These are phyloP conservation scores for Pachypanchax playfairii DNA, from an alignment of 2,113 vertebrate species.

Conservation along the genomic window DNA sequence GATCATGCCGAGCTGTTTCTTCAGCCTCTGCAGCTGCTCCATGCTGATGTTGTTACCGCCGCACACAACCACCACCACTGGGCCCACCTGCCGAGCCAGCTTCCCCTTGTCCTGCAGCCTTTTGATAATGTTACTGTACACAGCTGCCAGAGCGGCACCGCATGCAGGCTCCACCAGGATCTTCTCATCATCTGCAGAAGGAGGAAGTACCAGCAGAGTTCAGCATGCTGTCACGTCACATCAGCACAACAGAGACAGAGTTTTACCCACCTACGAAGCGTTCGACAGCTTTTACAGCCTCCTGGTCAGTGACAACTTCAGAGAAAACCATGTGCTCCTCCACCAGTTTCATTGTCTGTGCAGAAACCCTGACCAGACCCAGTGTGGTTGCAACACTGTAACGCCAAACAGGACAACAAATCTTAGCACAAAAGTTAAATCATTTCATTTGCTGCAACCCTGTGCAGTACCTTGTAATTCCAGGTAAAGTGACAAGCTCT, in stretches of 20 bases:
- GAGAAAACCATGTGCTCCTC: slow-evolving; percentile 81
- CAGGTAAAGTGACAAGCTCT: slow-evolving; percentile 82
- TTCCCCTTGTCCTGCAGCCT: slow-evolving; percentile 80
- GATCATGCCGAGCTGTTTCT: slow-evolving; percentile 77
- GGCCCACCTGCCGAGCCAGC: slow-evolving; percentile 68
- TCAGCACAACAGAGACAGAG: background rate
- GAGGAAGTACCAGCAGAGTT: slow-evolving; percentile 6
- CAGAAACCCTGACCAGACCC: slow-evolving; percentile 84
- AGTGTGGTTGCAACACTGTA: slow-evolving; percentile 87
- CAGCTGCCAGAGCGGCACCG: slow-evolving; percentile 84
- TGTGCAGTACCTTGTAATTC: slow-evolving; percentile 86
- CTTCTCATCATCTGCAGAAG: slow-evolving; percentile 90
- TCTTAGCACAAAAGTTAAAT: background rate
- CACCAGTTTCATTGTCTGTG: slow-evolving; percentile 82
- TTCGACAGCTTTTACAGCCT: slow-evolving; percentile 85
- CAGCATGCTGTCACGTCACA: background rate
- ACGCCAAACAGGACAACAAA: background rate
- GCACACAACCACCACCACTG: slow-evolving; percentile 87
- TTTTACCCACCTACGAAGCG: slow-evolving; percentile 85
- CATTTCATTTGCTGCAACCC: background rate
- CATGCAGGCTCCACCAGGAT: slow-evolving; percentile 90
- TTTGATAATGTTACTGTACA: slow-evolving; percentile 84
- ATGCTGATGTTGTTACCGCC: slow-evolving; percentile 85
- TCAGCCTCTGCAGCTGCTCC: slow-evolving; percentile 79
- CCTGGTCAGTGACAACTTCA: slow-evolving; percentile 84